Conservation (phyloP, 2,888 invertebrate species). For the Oscheius sp. region DNA sequence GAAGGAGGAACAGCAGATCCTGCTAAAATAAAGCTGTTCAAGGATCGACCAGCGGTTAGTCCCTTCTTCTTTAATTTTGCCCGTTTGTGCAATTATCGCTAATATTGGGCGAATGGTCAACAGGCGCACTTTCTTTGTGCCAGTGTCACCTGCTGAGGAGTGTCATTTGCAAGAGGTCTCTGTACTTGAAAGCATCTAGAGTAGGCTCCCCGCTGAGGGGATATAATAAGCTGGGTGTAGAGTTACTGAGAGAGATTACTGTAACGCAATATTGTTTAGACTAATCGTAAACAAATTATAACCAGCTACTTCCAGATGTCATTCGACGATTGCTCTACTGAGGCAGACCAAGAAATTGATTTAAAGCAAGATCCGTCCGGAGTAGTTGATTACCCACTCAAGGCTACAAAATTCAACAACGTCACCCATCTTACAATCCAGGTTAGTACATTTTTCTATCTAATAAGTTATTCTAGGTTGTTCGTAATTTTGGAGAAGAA, state of each 20-base stretch:
- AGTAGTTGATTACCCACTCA: conserved; percentile 63
- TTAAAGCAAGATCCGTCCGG: conserved; percentile 61
- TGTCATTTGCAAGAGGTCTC: neutral
- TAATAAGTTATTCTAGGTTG: conserved; percentile 21
- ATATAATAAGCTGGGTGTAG: neutral
- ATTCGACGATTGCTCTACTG: conserved; percentile 83
- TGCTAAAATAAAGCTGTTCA: conserved; percentile 83
- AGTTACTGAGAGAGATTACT: neutral
- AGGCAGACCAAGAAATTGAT: conserved; percentile 70
- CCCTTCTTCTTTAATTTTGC: neutral
- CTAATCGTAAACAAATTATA: no score
- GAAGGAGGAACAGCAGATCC: conserved; percentile 85
- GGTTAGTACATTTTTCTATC: conserved; percentile 77
- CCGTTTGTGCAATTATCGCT: neutral
- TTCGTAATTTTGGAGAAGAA: conserved; percentile 80
- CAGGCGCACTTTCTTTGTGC: neutral
- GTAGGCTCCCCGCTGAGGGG: no score
- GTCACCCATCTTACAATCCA: conserved; percentile 88
- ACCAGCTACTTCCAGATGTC: conserved; percentile 94
- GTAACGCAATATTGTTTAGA: no score
- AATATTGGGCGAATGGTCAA: neutral
- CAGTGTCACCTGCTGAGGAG: neutral
- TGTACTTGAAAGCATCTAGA: neutral
- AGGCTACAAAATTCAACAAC: conserved; percentile 86
- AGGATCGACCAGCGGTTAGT: conserved; percentile 61